These are phyloP conservation scores for Exephanes ischioxanthus DNA, from an alignment of 2,888 invertebrate species.

Conservation along the genomic window DNA sequence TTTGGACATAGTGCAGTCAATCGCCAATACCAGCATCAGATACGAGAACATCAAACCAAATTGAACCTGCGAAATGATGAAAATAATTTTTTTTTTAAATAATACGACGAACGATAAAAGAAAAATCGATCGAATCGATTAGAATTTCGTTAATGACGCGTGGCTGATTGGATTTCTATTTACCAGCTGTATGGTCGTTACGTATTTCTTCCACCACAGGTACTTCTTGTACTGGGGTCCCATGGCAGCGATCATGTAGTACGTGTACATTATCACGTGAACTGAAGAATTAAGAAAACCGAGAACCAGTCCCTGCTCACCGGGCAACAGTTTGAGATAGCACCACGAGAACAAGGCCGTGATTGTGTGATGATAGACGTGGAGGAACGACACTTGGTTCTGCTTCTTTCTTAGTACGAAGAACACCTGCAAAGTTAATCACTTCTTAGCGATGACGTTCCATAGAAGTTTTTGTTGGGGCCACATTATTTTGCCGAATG, in stretches of 20 bases:
- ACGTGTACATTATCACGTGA: slow-evolving; percentile 93
- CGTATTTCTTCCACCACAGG: slow-evolving; percentile 94
- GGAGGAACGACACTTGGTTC: slow-evolving; percentile 87
- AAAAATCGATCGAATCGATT: background rate
- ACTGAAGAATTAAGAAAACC: slow-evolving; percentile 91
- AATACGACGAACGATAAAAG: background rate
- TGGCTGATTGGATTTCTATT: slow-evolving; percentile 74
- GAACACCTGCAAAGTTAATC: slow-evolving; percentile 83
- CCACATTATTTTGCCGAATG: no score
- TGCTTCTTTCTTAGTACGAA: slow-evolving; percentile 87
- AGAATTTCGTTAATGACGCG: background rate
- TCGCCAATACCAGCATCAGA: slow-evolving; percentile 86
- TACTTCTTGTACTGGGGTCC: slow-evolving; percentile 91
- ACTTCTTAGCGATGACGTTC: background rate
- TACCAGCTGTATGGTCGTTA: slow-evolving; percentile 93
- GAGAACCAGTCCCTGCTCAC: slow-evolving; percentile 90
- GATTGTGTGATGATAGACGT: slow-evolving; percentile 87
- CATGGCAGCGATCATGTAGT: slow-evolving; percentile 91
- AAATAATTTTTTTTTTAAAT: slow-evolving; percentile 16
- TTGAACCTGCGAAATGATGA: slow-evolving; percentile 86
- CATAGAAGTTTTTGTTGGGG: no score
- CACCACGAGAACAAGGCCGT: slow-evolving; percentile 83
- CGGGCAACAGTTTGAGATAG: slow-evolving; percentile 86
- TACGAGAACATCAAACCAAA: slow-evolving; percentile 89
- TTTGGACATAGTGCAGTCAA: slow-evolving; percentile 87